phyloP scores from a whole-genome alignment of 2,888 invertebrate genomes.

The Lamellibrachia satsuma region DNA sequence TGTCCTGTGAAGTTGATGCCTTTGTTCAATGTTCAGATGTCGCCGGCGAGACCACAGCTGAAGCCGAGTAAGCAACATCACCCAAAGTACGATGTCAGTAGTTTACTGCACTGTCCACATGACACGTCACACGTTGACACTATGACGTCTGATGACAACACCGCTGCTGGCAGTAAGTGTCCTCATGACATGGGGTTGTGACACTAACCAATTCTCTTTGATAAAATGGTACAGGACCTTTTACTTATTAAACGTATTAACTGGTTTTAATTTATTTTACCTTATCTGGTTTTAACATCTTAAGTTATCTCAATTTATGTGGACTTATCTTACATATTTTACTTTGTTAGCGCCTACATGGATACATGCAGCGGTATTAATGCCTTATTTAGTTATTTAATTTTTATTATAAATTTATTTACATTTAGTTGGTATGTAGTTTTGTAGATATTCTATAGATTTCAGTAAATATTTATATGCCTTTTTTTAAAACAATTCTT shows the following conservation, averaged over 20 bases:
- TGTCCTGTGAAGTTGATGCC: not conserved
- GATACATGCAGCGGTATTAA: no score
- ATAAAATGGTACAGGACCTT: no score
- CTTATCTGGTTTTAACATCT: no score
- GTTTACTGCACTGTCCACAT: conserved; percentile 31
- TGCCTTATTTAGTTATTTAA: not conserved
- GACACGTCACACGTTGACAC: conserved; percentile 27
- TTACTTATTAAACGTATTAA: no score
- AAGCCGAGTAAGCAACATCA: conserved; percentile 26
- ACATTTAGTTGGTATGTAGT: not conserved
- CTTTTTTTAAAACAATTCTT: no score
- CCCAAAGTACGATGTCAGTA: conserved; percentile 28
- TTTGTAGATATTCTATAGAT: not conserved
- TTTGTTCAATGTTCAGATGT: conserved; percentile 8
- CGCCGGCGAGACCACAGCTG: not conserved
- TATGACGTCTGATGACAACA: not conserved
- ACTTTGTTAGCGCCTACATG: no score
- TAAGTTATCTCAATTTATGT: no score
- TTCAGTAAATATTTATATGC: not conserved
- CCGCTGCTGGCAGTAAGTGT: not conserved
- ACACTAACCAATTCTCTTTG: not conserved
- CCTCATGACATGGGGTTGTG: not conserved
- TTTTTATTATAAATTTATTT: not conserved
- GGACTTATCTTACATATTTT: no score
- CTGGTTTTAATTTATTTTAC: no score